A percentile compares a stretch with the other conserved stretches of the same genome.
Conservation (phyloP, 2,797 vertebrate genomes). For the Dryobates pubescens region DNA sequence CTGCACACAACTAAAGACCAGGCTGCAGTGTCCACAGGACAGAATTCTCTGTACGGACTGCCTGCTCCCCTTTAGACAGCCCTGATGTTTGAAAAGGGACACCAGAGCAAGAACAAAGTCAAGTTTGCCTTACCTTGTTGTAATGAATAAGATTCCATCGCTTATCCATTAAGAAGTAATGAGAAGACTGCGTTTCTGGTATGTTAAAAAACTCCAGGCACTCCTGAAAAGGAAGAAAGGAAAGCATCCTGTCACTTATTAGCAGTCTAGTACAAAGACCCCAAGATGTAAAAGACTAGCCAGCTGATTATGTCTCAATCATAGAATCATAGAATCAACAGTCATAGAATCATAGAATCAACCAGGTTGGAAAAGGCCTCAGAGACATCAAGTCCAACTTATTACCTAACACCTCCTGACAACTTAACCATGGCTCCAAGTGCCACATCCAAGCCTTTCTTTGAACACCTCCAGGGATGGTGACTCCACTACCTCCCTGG, state of each 20-base stretch:
- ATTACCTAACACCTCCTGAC: too few species aligned
- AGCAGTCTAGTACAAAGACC: not conserved
- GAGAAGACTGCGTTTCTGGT: constrained; percentile 93
- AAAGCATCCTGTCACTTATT: not conserved
- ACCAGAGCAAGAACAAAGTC: not conserved
- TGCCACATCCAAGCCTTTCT: too few species aligned
- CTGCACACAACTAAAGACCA: not conserved
- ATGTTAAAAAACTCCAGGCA: constrained; percentile 99
- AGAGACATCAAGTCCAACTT: too few species aligned
- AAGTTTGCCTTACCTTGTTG: constrained; percentile 84
- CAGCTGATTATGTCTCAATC: not conserved
- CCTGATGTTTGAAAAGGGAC: not conserved
- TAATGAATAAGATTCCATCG: constrained; percentile 99
- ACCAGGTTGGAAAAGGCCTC: too few species aligned
- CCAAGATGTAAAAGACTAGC: not conserved
- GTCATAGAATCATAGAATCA: too few species aligned
- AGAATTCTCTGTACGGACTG: not conserved
- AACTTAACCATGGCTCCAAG: too few species aligned
- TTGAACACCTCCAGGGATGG: too few species aligned
- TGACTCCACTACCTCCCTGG: too few species aligned
- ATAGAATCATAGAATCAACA: too few species aligned
- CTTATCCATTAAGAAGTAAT: constrained; percentile 99
- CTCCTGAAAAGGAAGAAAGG: constrained; percentile 81
- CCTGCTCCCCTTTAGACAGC: not conserved
- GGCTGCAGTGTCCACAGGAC: not conserved